Evolutionary conservation across 2,797 vertebrate genomes (phyloP), one percentile per base, ranked within the genome.

Genomic region (Taeniopygia guttata): DNA sequence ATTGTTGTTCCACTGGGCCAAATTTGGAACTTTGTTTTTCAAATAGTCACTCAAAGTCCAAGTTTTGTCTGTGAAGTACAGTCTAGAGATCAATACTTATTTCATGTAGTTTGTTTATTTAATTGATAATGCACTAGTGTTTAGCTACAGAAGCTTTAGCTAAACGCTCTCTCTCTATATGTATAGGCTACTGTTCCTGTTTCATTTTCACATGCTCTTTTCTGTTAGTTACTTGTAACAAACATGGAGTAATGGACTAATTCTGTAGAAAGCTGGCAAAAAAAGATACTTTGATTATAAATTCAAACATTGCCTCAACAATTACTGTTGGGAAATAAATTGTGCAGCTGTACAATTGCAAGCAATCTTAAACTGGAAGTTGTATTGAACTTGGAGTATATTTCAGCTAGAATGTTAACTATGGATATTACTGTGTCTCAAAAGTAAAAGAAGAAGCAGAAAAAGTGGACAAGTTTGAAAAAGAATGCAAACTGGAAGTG

Each of bases 391-490:
- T 73, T 92, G 43, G 62, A 73, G 5, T 78, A 7, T 95, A 36
- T 93, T 96, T 90, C 87, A 85, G 46, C 72, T 84, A 23, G 55
- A 83, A 7, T 84, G 62, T 75, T 95, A 88, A 95, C 38, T 84
- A 1, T 82, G 83, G 21, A 29, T 84, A 20, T 91, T 89, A 29
- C 78, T 95, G 45, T 96, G n/a, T 95, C 85, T 97, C 87, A 77
- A 77, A 97, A 99, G 99, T 98, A 88, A 99, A 98, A 97, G 98
- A 99, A 93, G 97, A 90, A 89, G 90, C 98, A 90, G 97, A 99
- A 97, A 98, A 98, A 93, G 95, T 97, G 93, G 98, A 98, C 72
- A 97, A 98, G 48, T 96, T 98, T 77, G 98, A 98, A 95, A 96
- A 98, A 76, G 98, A 98, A 70, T 97, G 97, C 70, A 96, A 97